Conservation (phyloP, 92 coral and sea anemone genomes). For the Epizoanthus rinbou region DNA sequence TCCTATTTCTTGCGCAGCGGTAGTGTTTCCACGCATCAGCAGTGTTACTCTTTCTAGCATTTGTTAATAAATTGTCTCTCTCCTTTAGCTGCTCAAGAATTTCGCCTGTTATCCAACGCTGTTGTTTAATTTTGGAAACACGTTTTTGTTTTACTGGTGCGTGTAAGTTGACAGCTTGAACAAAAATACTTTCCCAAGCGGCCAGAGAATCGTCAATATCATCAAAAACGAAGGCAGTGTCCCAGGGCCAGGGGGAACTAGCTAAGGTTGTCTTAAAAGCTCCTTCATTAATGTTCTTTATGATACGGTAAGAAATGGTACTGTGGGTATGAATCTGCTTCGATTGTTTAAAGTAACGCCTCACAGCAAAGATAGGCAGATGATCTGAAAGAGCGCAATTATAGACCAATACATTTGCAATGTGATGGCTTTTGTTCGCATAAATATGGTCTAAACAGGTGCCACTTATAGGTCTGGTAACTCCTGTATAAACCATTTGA, state of each 20-base stretch:
- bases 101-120: too few relatives aligned
- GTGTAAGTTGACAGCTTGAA: background rate
- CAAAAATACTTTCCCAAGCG: background rate
- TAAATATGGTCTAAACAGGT: conserved; percentile 34
- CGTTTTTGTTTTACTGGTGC: background rate
- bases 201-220: conserved; percentile 20
- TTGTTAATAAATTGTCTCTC: too few relatives aligned
- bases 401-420: background rate
- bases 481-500: background rate
- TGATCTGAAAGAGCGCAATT: conserved; percentile 41
- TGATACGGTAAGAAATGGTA: conserved; percentile 40
- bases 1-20: too few relatives aligned
- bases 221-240: conserved; percentile 37
- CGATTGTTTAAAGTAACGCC: conserved; percentile 7
- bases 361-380: conserved; percentile 39
- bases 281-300: conserved; percentile 38
- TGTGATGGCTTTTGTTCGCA: conserved; percentile 21
- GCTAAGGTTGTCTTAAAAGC: background rate
- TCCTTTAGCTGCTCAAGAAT: too few relatives aligned
- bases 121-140: too few relatives aligned
- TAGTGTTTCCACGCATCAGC: too few relatives aligned
- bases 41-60: too few relatives aligned
- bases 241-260: conserved; percentile 33
- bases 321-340: background rate
- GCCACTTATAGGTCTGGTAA: conserved; percentile 15